Evolutionary conservation across 2,113 vertebrate genomes (phyloP).

Genomic region (Sinocyclocheilus anshuiensis): DNA sequence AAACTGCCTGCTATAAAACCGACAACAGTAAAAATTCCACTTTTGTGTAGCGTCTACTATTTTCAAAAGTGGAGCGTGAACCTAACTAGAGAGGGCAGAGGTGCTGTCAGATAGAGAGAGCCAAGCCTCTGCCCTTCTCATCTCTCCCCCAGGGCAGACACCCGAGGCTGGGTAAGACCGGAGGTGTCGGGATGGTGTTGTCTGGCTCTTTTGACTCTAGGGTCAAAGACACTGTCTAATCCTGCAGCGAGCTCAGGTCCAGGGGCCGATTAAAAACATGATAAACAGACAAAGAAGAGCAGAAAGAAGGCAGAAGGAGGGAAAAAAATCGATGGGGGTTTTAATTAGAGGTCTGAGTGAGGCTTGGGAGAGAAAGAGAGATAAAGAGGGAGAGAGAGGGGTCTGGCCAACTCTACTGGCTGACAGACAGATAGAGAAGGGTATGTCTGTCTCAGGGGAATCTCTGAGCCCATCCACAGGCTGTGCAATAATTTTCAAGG

Average conservation of each 20-base stretch:
- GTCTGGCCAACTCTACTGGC: slow-evolving; percentile 9
- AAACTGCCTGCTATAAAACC: neutral
- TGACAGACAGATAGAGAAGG: slow-evolving; percentile 37
- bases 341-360: slow-evolving; percentile 56
- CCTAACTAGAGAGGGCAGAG: neutral
- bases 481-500: slow-evolving; percentile 45
- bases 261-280: slow-evolving; percentile 48
- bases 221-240: slow-evolving; percentile 43
- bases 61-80: neutral
- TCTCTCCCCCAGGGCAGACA: slow-evolving; percentile 17
- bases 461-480: slow-evolving; percentile 31
- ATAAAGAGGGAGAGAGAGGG: slow-evolving; percentile 10
- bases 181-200: slow-evolving; percentile 17
- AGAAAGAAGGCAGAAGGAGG: slow-evolving; percentile 21
- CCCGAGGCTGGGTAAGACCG: slow-evolving; percentile 19
- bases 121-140: slow-evolving; percentile 18
- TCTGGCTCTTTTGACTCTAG: slow-evolving; percentile 26
- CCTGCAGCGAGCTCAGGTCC: slow-evolving; percentile 35
- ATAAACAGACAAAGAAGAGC: slow-evolving; percentile 46
- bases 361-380: slow-evolving; percentile 39
- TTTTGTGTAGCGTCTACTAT: neutral
- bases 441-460: slow-evolving; percentile 49
- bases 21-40: neutral
- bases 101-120: neutral
- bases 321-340: slow-evolving; percentile 49